Conservation (phyloP, 2,888 invertebrate species). For the Iphiclides podalirius region DNA sequence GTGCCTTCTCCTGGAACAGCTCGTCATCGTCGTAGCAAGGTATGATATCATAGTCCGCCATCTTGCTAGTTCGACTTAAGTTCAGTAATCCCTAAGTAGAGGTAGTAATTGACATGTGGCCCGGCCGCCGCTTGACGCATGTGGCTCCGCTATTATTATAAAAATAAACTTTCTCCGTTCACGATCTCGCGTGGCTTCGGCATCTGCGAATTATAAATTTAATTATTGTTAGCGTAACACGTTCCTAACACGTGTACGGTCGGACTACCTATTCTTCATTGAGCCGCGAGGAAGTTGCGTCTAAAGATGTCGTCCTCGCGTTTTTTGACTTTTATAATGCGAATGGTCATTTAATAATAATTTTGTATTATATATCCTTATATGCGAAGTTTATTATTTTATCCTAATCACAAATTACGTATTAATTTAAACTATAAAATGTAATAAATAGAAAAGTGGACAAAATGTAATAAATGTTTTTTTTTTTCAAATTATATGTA, state of each 20-base stretch:
- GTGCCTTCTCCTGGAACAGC: constrained; percentile 53
- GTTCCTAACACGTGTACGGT: constrained; percentile 57
- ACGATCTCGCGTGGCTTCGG: constrained; percentile 64
- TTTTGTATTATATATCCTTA: too few species aligned
- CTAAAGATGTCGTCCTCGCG: background rate
- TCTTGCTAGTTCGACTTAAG: constrained; percentile 46
- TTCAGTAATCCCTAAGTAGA: constrained; percentile 64
- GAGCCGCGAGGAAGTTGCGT: constrained; percentile 34
- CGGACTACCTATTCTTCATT: constrained; percentile 39
- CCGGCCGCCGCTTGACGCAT: constrained; percentile 59
- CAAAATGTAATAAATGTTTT: too few species aligned
- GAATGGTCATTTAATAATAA: too few species aligned
- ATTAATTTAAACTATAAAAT: too few species aligned
- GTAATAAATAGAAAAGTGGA: too few species aligned
- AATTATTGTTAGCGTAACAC: constrained; percentile 59
- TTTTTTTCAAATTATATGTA: too few species aligned
- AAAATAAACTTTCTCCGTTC: constrained; percentile 78
- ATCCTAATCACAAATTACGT: too few species aligned
- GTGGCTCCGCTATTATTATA: constrained; percentile 77
- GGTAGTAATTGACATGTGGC: constrained; percentile 70
- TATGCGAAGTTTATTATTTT: too few species aligned
- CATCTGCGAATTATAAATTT: constrained; percentile 77
- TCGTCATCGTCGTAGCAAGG: constrained; percentile 61
- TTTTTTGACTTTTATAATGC: background rate
- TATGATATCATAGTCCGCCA: constrained; percentile 70